phyloP scores from a whole-genome alignment of 2,888 invertebrate genomes.

The Drosophila nr. perissopoda region DNA sequence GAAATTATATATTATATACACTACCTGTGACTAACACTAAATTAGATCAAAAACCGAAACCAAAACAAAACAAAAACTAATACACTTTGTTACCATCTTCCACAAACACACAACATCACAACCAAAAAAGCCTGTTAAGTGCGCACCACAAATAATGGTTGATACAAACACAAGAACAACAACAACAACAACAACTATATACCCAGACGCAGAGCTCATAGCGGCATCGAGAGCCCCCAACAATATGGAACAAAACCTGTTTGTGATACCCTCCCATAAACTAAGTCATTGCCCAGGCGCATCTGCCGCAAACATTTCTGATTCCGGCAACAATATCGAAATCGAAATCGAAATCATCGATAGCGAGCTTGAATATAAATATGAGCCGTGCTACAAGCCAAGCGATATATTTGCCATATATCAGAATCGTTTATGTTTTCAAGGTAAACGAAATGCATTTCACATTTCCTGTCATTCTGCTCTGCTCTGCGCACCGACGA shows the following conservation, averaged over 20 bases:
- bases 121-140: constrained; percentile 56
- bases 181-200: constrained; percentile 28
- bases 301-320: constrained; percentile 60
- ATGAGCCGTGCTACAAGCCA: constrained; percentile 83
- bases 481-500: constrained; percentile 36
- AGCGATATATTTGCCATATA: constrained; percentile 82
- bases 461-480: constrained; percentile 41
- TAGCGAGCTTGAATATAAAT: constrained; percentile 29
- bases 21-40: constrained; percentile 76
- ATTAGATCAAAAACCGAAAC: constrained; percentile 26
- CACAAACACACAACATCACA: constrained; percentile 57
- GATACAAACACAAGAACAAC: constrained; percentile 43
- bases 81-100: constrained; percentile 79
- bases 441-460: constrained; percentile 79
- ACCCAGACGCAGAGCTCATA: constrained; percentile 39
- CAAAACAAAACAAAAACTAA: constrained; percentile 56
- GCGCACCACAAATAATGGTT: constrained; percentile 58
- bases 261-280: constrained; percentile 76
- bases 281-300: constrained; percentile 57
- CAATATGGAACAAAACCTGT: constrained; percentile 70
- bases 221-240: constrained; percentile 45
- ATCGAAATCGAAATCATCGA: constrained; percentile 32
- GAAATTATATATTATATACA: constrained; percentile 7
- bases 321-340: constrained; percentile 56
- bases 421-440: constrained; percentile 83